These are phyloP conservation scores for Amazona vittata DNA, from an alignment of 2,113 vertebrate species.

Conservation along the genomic window DNA sequence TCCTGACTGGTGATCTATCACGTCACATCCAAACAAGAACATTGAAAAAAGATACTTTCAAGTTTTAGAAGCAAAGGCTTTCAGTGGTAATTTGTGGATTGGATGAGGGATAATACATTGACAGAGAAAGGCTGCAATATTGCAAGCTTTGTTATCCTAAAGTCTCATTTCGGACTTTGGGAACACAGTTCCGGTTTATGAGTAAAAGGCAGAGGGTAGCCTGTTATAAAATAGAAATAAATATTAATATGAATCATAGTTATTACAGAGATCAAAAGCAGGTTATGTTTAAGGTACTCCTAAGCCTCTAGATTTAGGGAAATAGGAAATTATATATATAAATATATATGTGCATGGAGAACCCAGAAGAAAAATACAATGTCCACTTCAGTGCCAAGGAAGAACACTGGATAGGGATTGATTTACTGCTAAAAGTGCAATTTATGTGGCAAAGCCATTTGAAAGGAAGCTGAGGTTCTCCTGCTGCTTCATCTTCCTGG, in stretches of 20 bases:
- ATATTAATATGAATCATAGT: conserved; percentile 29
- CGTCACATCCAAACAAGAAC: neutral
- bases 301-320: neutral
- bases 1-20: neutral
- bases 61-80: neutral
- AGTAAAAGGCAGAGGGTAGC: neutral
- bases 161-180: neutral
- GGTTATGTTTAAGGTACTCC: neutral
- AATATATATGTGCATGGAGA: neutral
- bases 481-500: neutral
- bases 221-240: neutral
- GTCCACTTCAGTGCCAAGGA: neutral
- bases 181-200: neutral
- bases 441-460: neutral
- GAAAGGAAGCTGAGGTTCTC: neutral
- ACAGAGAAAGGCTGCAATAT: neutral
- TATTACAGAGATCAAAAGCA: conserved; percentile 23
- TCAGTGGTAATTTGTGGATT: neutral
- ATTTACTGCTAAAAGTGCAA: neutral
- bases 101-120: neutral
- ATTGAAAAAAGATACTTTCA: neutral
- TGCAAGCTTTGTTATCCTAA: neutral
- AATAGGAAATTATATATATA: neutral
- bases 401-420: neutral
- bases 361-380: neutral